These are phyloP conservation scores for Diaperis boleti DNA, from an alignment of 2,888 invertebrate genomes.

Conservation along the genomic window DNA sequence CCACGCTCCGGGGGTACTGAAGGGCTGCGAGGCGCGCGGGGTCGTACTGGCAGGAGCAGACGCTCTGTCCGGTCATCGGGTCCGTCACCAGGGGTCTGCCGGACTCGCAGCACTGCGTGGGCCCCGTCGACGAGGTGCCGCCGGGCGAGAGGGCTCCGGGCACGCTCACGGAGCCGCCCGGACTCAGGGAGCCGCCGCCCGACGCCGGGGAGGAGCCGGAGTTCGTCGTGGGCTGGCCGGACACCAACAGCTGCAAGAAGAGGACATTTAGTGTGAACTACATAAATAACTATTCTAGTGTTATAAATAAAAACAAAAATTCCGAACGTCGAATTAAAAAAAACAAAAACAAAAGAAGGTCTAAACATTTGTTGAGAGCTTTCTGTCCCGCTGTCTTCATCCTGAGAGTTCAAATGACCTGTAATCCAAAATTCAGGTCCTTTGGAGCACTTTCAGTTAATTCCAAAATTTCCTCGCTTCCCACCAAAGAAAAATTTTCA, in stretches of 20 bases:
- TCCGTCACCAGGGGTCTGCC: conserved; percentile 93
- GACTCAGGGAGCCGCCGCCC: conserved; percentile 81
- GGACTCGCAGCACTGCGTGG: conserved; percentile 84
- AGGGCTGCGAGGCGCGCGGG: conserved; percentile 86
- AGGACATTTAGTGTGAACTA: neutral
- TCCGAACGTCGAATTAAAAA: neutral
- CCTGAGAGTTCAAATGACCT: too few species aligned
- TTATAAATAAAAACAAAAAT: too few species aligned
- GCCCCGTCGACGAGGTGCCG: conserved; percentile 63
- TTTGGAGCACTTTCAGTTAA: too few species aligned
- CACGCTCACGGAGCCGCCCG: conserved; percentile 71
- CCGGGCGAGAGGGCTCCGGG: conserved; percentile 71
- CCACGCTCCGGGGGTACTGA: conserved; percentile 84
- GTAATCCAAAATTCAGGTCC: too few species aligned
- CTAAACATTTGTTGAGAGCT: too few species aligned
- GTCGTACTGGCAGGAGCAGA: conserved; percentile 95
- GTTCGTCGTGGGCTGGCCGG: conserved; percentile 80
- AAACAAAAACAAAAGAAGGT: too few species aligned
- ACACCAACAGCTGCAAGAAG: conserved; percentile 77
- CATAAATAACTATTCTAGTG: too few species aligned
- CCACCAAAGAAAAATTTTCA: too few species aligned
- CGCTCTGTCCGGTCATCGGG: conserved; percentile 92
- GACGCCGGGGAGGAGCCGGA: conserved; percentile 84
- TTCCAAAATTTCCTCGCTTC: too few species aligned
- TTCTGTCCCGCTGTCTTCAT: too few species aligned